Conservation (phyloP, 2,888 invertebrate species). For the Selenia dentaria region DNA sequence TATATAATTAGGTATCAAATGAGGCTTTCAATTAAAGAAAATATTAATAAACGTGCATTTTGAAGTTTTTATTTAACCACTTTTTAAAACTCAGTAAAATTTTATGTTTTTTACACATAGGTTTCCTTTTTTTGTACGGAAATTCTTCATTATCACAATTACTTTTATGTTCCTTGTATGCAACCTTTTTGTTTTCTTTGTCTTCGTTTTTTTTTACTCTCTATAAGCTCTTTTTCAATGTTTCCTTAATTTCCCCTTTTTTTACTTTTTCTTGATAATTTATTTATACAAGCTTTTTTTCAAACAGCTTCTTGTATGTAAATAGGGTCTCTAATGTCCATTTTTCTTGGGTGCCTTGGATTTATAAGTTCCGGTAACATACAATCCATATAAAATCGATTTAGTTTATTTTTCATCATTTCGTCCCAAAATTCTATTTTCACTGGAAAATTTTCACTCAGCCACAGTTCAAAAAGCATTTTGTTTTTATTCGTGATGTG, state of each 20-base stretch:
- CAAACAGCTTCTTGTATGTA: not conserved
- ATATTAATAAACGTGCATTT: no score
- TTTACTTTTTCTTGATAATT: not conserved
- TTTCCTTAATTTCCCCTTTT: not conserved
- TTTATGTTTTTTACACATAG: no score
- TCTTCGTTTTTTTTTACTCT: not conserved
- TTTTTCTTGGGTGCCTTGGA: not conserved
- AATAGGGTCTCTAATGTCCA: not conserved
- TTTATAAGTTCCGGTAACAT: not conserved
- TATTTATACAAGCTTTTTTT: not conserved
- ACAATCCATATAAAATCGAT: conserved; percentile 7
- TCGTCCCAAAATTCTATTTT: conserved; percentile 15
- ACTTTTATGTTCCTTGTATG: not conserved
- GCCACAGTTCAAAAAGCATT: not conserved
- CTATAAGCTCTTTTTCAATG: not conserved
- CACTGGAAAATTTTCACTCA: conserved; percentile 1
- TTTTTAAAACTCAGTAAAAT: no score
- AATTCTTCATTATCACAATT: no score
- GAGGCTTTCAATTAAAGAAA: no score
- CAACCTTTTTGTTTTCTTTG: not conserved
- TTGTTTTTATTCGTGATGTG: not conserved
- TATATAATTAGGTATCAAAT: no score
- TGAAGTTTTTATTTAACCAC: no score
- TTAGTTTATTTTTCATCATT: conserved; percentile 6
- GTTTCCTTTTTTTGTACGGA: no score